Base-by-base conservation (phyloP, 2,113 vertebrate genomes). In the Ondatra zibethicus region DNA sequence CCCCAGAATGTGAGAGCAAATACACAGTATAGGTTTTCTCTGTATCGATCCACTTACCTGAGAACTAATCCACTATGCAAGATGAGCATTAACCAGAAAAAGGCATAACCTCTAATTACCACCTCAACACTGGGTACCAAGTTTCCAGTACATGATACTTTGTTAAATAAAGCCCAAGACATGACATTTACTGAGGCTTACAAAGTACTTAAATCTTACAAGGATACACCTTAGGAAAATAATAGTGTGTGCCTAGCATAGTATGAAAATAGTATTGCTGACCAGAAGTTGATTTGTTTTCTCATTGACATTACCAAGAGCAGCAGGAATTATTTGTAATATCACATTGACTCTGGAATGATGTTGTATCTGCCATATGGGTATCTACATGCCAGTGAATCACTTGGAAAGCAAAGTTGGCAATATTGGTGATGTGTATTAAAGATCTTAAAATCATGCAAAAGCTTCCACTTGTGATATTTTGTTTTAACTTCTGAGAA, bases 401-500 rank as follows among this genome's bases (percentile, higher is more conserved):
- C 72, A 93, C 45, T 0, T 96, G 47, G 42, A 70, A 95, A 96
- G 58, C 13, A 66, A 91, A 91, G 66, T 17, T 96, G 66, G 45
- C 14, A 82, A 75, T 81, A 73, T 12, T 95, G 45, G 45, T 7
- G 70, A 58, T 86, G 50, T 8, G 2, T 75, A 61, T 55, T 66
- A 76, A 92, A 96, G 42, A 50, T 6, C 10, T 93, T 90, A 78
- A 89, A 91, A 76, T 88, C 33, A 70, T 1, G 45, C 5, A 31
- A 65, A 81, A 12, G 11, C 91, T 91, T 89, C n/a, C 27, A 78
- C 31, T 75, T 95, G 45, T 39, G 93, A 80, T 50, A 50, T 85
- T 96, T 91, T 86, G 47, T 50, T 82, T 92, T 95, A 77, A 80
- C 11, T 92, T 90, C 29, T 92, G 39, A 76, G 52, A 93, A 86